Evolutionary conservation across 1,140 invertebrate species (phyloP), one percentile per base, ranked within the genome.

Genomic region (Drosophila burlai): DNA sequence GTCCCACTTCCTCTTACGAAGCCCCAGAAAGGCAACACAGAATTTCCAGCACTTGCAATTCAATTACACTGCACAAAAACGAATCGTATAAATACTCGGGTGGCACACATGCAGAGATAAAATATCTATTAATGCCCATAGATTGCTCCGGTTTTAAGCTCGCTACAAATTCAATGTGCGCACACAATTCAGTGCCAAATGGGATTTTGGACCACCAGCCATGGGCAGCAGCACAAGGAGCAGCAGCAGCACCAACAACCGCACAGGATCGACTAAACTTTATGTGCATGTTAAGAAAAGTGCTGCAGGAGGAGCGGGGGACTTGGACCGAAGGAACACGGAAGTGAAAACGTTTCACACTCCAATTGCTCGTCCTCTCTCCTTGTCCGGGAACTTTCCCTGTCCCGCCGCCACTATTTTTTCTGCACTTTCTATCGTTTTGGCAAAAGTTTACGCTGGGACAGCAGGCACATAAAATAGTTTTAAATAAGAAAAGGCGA

Each of bases 301-400:
- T 89, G 76, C 80, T 80, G 80, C 65, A 80, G 66, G 72, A 82
- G 65, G 65, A 40, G 61, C 49, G 49, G 46, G 38, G 57, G 66
- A 13, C 52, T 42, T 34, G 64, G 47, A 54, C 31, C 64, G 36
- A 52, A 42, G 66, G 52, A 81, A 89, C 81, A 89, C 81, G 85
- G 84, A 89, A 89, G 85, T 85, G 84, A 89, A 89, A 89, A 90
- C 84, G 85, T 89, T 89, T 89, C 81, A 84, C 85, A 90, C 84
- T 90, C 84, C 85, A 89, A 85, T 89, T 89, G 84, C 84, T 79
- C 64, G 38, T 49, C 18, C 31, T n/a, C n/a, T 21, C 29, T 24
- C 52, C 46, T 16, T 10, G 29, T n/a, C 29, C 11, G 47, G 34
- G 49, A 47, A 67, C 67, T 47, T 59, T 59, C 47, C 59, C 29